Evolutionary conservation across 64 coral and sea anemone genomes (phyloP), one percentile per base, ranked within the genome.

Genomic region (Dendronephthya gigantea): DNA sequence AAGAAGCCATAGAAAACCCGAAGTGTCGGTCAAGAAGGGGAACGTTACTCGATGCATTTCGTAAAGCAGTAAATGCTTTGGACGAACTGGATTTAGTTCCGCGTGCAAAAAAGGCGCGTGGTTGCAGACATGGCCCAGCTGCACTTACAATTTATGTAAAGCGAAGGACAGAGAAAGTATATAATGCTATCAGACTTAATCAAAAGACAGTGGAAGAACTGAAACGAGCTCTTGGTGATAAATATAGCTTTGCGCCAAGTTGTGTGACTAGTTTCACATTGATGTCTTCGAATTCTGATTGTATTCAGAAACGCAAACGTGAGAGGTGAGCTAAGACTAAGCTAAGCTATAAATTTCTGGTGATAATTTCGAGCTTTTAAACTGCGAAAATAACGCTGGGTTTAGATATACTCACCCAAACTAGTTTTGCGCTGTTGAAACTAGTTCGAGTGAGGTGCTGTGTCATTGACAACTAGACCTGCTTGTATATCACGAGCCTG

Each of bases 61-160:
- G 72, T 17, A 79, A 79, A 79, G 72, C 72, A 33, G 72, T 79
- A 33, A 79, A 34, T 39, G 72, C 72, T 79, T 35, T 79, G 72
- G 72, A 79, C 72, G 72, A 79, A 79, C 36, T 79, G 72, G 72
- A 79, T 29, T 39, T 79, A 39, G 72, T 79, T 79, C 72, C 72
- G 30, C 72, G 72, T 8, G 29, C 72, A 12, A 79, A 79, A 35
- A 79, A 79, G 32, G 32, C 72, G 30, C 72, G 72, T 79, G 72
- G 3, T 34, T 79, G 72, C 15, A 79, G 36, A 79, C 72, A 79
- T 10, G 29, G 29, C 16, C 72, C 72, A 79, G 36, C 72, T 79
- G 72, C 30, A 29, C 72, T 79, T 34, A 79, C 72, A 8, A 79
- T 79, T 36, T 79, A 79, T 79, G 72, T 79, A 15, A 79, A 39